Conservation (phyloP, 2,888 invertebrate species). For the Tolmerus cingulatus region DNA sequence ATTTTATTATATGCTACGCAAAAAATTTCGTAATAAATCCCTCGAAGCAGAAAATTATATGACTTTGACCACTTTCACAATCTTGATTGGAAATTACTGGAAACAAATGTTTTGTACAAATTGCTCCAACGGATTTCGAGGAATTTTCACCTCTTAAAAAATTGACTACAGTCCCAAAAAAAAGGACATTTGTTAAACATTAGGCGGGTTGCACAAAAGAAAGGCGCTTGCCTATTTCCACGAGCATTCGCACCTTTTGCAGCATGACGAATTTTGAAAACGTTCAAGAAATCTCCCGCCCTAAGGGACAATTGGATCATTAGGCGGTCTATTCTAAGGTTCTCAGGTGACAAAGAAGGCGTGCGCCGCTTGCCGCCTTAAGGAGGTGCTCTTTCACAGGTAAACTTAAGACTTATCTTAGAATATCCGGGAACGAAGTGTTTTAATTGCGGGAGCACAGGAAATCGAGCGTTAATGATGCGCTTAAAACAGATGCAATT, state of each 20-base stretch:
- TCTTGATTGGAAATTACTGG: background rate
- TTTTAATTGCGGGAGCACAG: background rate
- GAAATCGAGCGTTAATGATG: slow-evolving; percentile 7
- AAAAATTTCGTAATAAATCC: no score
- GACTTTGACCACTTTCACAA: no score
- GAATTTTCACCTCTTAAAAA: background rate
- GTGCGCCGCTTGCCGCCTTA: background rate
- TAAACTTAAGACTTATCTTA: background rate
- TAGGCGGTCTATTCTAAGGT: background rate
- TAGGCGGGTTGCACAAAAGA: background rate
- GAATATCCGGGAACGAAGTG: background rate
- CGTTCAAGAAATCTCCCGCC: slow-evolving; percentile 17
- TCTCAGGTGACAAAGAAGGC: background rate
- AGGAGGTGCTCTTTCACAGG: background rate
- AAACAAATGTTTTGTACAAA: background rate
- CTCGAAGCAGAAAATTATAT: no score
- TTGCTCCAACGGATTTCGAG: background rate
- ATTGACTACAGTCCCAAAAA: background rate
- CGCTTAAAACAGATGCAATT: slow-evolving; percentile 4
- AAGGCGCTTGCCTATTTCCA: slow-evolving; percentile 42
- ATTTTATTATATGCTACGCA: no score
- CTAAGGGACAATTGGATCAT: slow-evolving; percentile 15
- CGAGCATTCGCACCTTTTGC: slow-evolving; percentile 46
- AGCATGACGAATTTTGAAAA: slow-evolving; percentile 17
- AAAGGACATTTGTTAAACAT: background rate